Evolutionary conservation across 1,140 invertebrate species (phyloP), one percentile per base, ranked within the genome.

Genomic region (Pseudomyrmex gracilis): DNA sequence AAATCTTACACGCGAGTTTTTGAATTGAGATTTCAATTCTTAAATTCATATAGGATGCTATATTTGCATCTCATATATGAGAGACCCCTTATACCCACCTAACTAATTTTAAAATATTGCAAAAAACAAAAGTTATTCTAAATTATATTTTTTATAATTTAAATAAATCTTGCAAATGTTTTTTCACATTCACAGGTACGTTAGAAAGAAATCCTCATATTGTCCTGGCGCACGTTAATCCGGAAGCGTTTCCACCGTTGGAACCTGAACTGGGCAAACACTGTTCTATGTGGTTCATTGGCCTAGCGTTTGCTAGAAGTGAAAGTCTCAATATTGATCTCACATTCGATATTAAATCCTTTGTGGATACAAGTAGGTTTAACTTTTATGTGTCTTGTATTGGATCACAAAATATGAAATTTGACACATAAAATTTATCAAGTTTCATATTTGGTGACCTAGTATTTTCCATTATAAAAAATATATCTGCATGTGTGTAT

Each of bases 211-310:
- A 99, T 95, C 96, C 96, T 57, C 96, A 97, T 89, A 98, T 99
- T 85, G 97, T 96, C 24, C 94, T 99, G 86, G 98, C 98, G 5
- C 99, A 99, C 93, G 97, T 99, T 20, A 99, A 99, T 95, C 98
- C 99, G 0, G 97, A 98, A 92, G 97, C 97, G 82, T 99, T 96
- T 91, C 94, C 95, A 51, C 94, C 95, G 68, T 90, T 95, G 12
- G 93, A 95, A 66, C 92, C 93, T 17, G 94, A 94, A 83, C 76
- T 90, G 63, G 92, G 92, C 17, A 93, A 93, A 51, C 90, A 94
- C 77, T 96, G 97, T 90, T 97, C 97, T 0, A 98, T 99, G 96
- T 99, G 99, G 99, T 99, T 99, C 92, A 98, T 99, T 90, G 99
- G 99, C 2, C 94, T 99, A 17, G 96, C 97, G 67, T 99, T 99